Evolutionary conservation across 2,113 vertebrate genomes (phyloP), one percentile per base, ranked within the genome.

Genomic region (Notothenia rossii): DNA sequence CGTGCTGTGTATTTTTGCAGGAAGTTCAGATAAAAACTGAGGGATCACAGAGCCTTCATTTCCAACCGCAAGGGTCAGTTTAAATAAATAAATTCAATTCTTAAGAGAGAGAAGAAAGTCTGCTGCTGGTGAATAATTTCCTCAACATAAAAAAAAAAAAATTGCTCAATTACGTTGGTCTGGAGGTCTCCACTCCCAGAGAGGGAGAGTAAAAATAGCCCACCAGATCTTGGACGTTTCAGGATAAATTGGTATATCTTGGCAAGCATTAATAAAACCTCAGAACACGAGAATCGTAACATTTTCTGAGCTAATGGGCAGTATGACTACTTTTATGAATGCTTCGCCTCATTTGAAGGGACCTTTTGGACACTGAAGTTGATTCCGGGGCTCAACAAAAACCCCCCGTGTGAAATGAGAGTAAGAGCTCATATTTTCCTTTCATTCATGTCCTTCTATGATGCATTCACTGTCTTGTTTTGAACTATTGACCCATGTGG

Each of bases 1-100:
- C 5, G 1, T 61, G 40, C 64, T 79, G 90, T 87, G 89, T 92
- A 86, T 93, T 93, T 91, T 85, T 85, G 62, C 76, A 94, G 84
- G 85, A 90, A 84, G 84, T 81, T 86, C 73, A 72, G 55, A 83
- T 54, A 88, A 80, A 90, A 91, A 84, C 48, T 75, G 64, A 80
- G 33, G 76, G 58, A 90, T 90, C 80, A 81, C 74, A 82, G 73
- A 79, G 85, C 85, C 77, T 85, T 67, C 79, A 86, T 83, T 88
- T 67, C 55, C 54, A 85, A 89, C 90, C 90, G 46, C 91, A 88
- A 64, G 61, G 91, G 85, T 91, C 87, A 73, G 70, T 82, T 78
- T 81, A 79, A 76, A 59, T 62, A 92, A 93, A 91, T 86, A 92
- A 79, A 89, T 83, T 67, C 56, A 53, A 53, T 68, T 81, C 66